Conservation (phyloP, 2,888 invertebrate species). For the Cryptus armator region DNA sequence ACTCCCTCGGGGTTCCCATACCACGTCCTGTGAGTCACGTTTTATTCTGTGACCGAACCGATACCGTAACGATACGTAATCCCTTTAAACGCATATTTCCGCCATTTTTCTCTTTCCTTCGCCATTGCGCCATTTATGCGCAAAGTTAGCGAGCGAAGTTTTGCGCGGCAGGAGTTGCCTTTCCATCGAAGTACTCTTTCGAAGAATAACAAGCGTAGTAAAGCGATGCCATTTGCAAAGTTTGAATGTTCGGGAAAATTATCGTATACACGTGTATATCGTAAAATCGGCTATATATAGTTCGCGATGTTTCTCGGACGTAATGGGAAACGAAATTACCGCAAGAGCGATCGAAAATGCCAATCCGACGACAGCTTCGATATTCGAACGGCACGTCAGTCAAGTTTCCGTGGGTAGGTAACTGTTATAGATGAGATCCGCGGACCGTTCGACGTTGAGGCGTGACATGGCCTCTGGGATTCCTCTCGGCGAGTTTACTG, state of each 20-base stretch:
- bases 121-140: neutral
- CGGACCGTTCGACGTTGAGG: conserved; percentile 43
- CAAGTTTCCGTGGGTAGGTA: neutral
- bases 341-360: conserved; percentile 39
- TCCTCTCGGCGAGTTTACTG: conserved; percentile 42
- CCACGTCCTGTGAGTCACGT: conserved; percentile 66
- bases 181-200: neutral
- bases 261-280: neutral
- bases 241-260: neutral
- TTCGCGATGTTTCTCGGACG: neutral
- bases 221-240: neutral
- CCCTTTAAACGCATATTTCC: neutral
- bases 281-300: neutral
- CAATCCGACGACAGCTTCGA: conserved; percentile 18
- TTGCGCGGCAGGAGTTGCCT: neutral
- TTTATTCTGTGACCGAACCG: conserved; percentile 62
- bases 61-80: conserved; percentile 25
- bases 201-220: too few species aligned
- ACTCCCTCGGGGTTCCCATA: conserved; percentile 50
- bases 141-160: neutral
- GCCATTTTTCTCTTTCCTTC: neutral
- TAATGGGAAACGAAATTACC: conserved; percentile 22
- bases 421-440: conserved; percentile 17
- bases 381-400: conserved; percentile 23
- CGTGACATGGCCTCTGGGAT: conserved; percentile 20